Base-by-base conservation (phyloP, 2,888 invertebrate species). In the Lagria hirta region DNA sequence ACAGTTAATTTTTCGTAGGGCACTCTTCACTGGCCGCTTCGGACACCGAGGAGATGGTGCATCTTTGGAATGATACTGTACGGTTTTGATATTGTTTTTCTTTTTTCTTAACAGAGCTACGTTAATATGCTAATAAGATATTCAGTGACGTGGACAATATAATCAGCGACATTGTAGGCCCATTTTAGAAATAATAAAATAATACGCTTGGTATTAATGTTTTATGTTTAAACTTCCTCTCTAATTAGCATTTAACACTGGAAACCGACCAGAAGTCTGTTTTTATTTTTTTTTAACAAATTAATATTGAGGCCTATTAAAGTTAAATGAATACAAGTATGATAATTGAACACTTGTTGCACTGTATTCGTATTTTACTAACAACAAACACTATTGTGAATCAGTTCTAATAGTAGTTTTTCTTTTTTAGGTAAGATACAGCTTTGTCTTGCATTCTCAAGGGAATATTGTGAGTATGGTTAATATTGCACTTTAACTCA, bases 201-300 rank as follows among this genome's bases (percentile, higher is more conserved):
- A 16, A 24, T 16, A 16, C 8, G 24, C 35, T 24, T 35, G 16
- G 24, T 26, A 35, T 35, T 35, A 35, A 35, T 35, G 26, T 26
- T 35, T 35, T 35, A 15, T 35, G 35, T 35, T 35, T 35, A 35
- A 14, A 33, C 26, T 35, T 35, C 15, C 35, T 26, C 24, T 20
- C 35, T 35, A 35, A 35, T 35, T 35, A 35, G 26, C 35, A 35
- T 35, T 35, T 24, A 26, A 35, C 35, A 35, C 26, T 18, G 17
- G 26, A 35, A 16, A 26, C 35, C 35, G 35, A 35, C 24, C 26
- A 26, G 26, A 26, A 35, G 26, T 35, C 26, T 26, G 26, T 26
- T 16, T 35, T 24, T 34, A n/a, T n/a, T n/a, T n/a, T n/a, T 14
- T 32, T 33, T 33, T 33, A 33, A 33, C 33, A 33, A 33, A 32